Base-by-base conservation (phyloP, 2,888 invertebrate genomes). In the Apamea crenata region DNA sequence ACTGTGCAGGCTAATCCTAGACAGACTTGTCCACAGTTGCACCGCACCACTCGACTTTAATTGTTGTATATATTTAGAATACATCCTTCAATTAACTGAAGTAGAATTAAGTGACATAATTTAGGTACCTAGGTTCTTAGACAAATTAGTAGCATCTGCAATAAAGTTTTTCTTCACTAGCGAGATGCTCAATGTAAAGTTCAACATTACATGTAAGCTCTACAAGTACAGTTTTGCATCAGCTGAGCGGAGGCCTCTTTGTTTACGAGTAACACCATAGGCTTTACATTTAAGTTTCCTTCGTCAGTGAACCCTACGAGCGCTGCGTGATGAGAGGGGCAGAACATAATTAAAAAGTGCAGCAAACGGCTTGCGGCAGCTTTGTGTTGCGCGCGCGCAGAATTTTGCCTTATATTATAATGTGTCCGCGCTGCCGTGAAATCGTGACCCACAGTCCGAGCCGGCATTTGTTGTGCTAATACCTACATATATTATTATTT, bases 331-430 rank as follows among this genome's bases (percentile, higher is more conserved):
- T 77, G 71, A 76, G 78, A 77, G 74, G 69, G 82, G 74, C 80
- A 80, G 71, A n/a, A 78, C 78, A 72, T 87, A 87, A 87, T 89
- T 89, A 89, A 88, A 89, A 88, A 83, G 70, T 76, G 72, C 79
- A 82, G 77, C 66, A 40, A 78, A 69, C 71, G 83, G 73, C 50
- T 53, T 21, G 82, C 84, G 89, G 87, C 79, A 69, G 86, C 90
- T 90, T 89, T 89, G 90, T 85, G 80, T 32, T 44, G 74, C 61
- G 78, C 74, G 36, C 80, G 80, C 65, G 73, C 67, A 77, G 50
- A 25, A 40, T 36, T 65, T 5, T 59, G 50, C 61, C 69, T 68
- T 71, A 66, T 73, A 47, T 73, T 74, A 44, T 77, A 80, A 76
- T 65, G 65, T 72, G 83, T 61, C 70, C 56, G 44, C 63, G 74